phyloP scores from a whole-genome alignment of 2,888 invertebrate genomes.

The Conchocele bisecta region DNA sequence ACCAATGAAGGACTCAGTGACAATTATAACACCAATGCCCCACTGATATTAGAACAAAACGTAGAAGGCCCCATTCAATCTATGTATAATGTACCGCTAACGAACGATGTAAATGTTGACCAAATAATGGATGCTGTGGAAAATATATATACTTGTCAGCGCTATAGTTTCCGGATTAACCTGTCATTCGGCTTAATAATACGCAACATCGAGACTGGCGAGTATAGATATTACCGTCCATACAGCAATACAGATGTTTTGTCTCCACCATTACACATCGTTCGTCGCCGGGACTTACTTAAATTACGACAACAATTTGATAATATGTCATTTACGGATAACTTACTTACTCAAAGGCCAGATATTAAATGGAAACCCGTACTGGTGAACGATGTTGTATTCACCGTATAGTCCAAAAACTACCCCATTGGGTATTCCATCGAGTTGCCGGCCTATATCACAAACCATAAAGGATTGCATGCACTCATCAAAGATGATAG shows the following conservation, averaged over 20 bases:
- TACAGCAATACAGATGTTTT: constrained; percentile 28
- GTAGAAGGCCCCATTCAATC: no score
- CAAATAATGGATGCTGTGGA: no score
- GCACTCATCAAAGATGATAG: constrained; percentile 11
- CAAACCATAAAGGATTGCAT: constrained; percentile 11
- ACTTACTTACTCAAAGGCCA: constrained; percentile 11
- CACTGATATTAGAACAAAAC: no score
- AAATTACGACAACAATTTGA: constrained; percentile 4
- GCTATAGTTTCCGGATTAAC: constrained; percentile 23
- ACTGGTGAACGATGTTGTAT: constrained; percentile 12
- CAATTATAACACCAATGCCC: no score
- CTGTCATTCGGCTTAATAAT: constrained; percentile 29
- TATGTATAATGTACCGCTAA: no score
- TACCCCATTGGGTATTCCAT: constrained; percentile 6
- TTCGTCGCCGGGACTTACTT: constrained; percentile 3
- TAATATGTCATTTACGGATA: not conserved
- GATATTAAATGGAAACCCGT: constrained; percentile 28
- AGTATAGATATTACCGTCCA: no score
- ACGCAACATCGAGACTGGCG: constrained; percentile 18
- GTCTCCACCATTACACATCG: constrained; percentile 14
- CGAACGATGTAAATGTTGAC: no score
- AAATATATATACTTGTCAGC: no score
- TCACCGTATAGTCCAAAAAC: not conserved
- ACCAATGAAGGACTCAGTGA: no score
- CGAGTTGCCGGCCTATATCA: no score